Evolutionary conservation across 2,113 vertebrate species (phyloP), one percentile per base, ranked within the genome.

Genomic region (Ochotona curzoniae): DNA sequence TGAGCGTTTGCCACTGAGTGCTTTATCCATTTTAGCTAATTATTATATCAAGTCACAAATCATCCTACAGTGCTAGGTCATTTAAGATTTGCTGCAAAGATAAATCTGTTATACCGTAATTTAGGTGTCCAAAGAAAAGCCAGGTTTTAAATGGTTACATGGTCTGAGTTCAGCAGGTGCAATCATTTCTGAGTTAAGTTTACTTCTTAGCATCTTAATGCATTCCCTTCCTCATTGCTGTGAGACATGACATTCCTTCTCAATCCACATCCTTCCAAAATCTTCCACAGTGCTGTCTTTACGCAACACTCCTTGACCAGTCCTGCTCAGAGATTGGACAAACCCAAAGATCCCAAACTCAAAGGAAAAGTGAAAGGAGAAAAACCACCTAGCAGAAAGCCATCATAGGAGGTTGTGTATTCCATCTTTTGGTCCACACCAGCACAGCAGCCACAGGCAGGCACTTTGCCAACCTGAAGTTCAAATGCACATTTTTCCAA

Each of bases 71-170:
- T 71, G 49, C 49, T 63, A 70, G 32, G 7, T 71, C 49, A 44
- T 73, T 79, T 83, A 82, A 86, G 63, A 86, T 47, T 73, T 78
- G 38, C 64, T 74, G 67, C 71, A 30, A 86, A 75, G 20, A 60
- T 47, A 94, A 89, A 73, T 28, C 25, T 87, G 38, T 51, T 60
- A 64, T 1, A 35, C 4, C 30, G 64, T 78, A 86, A 51, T 82
- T 23, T 82, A 44, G 60, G 64, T 15, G 2, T 66, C 63, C 93
- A 94, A 76, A n/a, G 69, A 95, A 91, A 93, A 91, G n/a, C 1
- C 21, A 79, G 12, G 10, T 73, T 81, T 93, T 51, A 96, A 80
- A 61, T 3, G 67, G 54, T 38, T 73, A 89, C 49, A 69, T 18
- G 23, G 49, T 28, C 28, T 85, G 61, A 28, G 38, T 89, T 70